Conservation (phyloP, 2,888 invertebrate genomes). For the Catonia carolina region DNA sequence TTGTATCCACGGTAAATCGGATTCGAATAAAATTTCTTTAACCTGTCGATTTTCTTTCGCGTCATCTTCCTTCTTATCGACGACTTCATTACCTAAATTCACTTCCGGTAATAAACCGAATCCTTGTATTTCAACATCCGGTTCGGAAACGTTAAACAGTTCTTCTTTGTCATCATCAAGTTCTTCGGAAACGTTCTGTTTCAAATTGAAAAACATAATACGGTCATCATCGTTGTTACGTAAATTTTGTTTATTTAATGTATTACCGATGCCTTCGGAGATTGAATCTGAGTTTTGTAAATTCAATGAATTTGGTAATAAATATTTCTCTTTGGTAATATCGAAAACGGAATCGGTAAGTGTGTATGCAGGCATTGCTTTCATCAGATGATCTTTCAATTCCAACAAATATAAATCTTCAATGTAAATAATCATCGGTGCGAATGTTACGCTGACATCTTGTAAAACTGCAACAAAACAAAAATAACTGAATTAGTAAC, state of each 20-base stretch:
- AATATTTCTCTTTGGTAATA: too few species aligned
- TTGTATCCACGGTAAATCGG: neutral
- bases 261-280: too few species aligned
- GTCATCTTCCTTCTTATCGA: neutral
- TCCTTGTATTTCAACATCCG: constrained; percentile 13
- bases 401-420: constrained; percentile 68
- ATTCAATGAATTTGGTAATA: too few species aligned
- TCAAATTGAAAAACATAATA: neutral
- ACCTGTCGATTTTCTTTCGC: neutral
- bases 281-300: too few species aligned
- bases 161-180: constrained; percentile 19
- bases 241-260: too few species aligned
- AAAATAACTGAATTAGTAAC: too few species aligned
- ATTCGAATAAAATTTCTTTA: neutral
- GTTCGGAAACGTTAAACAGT: constrained; percentile 26
- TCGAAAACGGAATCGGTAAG: too few species aligned
- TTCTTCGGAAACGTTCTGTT: constrained; percentile 4
- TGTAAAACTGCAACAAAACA: constrained; percentile 48
- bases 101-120: constrained; percentile 1
- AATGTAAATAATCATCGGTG: constrained; percentile 63
- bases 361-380: constrained; percentile 2
- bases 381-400: constrained; percentile 45
- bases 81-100: neutral
- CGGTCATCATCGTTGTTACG: too few species aligned
- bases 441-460: constrained; percentile 52